Conservation (phyloP, 2,888 invertebrate species). For the Heterodera filipjevi region DNA sequence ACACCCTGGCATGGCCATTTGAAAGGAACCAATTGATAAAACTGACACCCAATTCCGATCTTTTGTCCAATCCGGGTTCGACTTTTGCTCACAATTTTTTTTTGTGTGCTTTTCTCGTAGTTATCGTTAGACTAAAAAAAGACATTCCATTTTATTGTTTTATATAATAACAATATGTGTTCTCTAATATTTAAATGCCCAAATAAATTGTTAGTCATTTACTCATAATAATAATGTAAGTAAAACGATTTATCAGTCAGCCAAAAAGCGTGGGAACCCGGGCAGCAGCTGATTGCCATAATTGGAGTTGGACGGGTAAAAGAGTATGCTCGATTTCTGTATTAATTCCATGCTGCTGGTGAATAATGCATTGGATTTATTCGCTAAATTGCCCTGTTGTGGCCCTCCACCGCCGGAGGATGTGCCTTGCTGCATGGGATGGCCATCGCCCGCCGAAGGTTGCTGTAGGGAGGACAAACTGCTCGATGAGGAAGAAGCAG, state of each 20-base stretch:
- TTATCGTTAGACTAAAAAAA: too few relatives aligned
- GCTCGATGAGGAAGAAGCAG: background rate
- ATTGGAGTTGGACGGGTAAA: slow-evolving; percentile 10
- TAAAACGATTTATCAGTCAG: background rate
- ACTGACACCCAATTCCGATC: background rate
- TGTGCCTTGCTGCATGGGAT: background rate
- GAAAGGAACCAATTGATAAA: background rate
- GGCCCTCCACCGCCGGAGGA: background rate
- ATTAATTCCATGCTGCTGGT: slow-evolving; percentile 14
- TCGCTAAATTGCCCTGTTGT: background rate
- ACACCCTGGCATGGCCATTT: slow-evolving; percentile 31
- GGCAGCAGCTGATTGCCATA: background rate
- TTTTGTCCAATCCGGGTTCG: background rate
- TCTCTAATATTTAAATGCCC: too few relatives aligned
- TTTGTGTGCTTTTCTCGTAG: too few relatives aligned
- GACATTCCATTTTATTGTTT: too few relatives aligned
- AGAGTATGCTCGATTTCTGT: background rate
- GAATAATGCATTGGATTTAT: background rate
- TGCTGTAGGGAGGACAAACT: background rate
- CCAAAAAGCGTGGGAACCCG: background rate
- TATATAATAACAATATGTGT: too few relatives aligned
- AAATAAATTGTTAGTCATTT: too few relatives aligned
- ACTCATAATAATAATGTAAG: too few relatives aligned
- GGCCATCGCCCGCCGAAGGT: background rate
- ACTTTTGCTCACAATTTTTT: background rate